Evolutionary conservation across 2,797 vertebrate species (phyloP).

Genomic region (Natrix natrix): DNA sequence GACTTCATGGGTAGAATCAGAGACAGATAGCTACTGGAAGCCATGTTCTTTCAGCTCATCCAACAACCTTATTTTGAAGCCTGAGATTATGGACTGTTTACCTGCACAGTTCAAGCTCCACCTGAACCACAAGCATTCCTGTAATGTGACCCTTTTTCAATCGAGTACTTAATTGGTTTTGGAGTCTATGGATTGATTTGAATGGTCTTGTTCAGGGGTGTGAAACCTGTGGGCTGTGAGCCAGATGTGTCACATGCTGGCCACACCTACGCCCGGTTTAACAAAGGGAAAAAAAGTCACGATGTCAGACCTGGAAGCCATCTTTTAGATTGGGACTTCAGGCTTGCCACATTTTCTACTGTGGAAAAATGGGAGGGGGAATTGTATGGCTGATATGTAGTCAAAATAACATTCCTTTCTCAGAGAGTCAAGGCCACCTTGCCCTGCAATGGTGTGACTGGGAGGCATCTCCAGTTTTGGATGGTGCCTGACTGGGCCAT

Average conservation of each 20-base stretch:
- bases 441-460: too few species aligned
- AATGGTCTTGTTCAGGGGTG: neutral
- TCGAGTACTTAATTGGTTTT: neutral
- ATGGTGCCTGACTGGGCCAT: too few species aligned
- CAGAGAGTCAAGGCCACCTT: too few species aligned
- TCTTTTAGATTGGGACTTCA: too few species aligned
- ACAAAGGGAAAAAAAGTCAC: neutral
- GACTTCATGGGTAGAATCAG: neutral
- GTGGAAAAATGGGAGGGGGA: too few species aligned
- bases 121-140: neutral
- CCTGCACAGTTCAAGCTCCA: neutral
- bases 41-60: neutral
- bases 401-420: too few species aligned
- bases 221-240: neutral
- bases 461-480: too few species aligned
- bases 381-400: too few species aligned
- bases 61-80: neutral
- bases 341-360: too few species aligned
- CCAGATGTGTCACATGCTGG: neutral
- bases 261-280: neutral
- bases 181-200: neutral
- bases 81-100: neutral
- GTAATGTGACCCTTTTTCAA: neutral
- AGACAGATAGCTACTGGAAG: neutral
- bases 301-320: too few species aligned